Conservation (phyloP, 2,113 vertebrate genomes). For the Pseudolaguvia tuberculata region DNA sequence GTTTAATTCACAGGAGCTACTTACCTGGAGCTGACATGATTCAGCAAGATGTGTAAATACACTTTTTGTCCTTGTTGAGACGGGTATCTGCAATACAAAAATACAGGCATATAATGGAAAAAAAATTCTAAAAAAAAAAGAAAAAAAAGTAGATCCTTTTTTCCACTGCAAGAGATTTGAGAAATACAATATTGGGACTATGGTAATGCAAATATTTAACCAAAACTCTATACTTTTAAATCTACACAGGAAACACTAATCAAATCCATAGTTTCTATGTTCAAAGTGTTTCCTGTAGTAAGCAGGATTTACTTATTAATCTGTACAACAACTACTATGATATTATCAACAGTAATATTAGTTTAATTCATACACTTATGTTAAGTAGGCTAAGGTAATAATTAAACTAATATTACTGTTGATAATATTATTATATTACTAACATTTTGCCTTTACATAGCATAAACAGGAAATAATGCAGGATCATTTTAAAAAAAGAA, state of each 20-base stretch:
- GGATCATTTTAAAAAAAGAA: not conserved
- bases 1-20: not conserved
- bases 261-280: too few relatives aligned
- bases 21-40: slow-evolving; percentile 35
- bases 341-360: not conserved
- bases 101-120: not conserved
- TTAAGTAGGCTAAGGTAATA: not conserved
- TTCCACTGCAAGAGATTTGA: not conserved
- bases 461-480: not conserved
- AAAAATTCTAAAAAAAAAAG: too few relatives aligned
- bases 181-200: not conserved
- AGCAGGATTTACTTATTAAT: not conserved
- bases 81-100: not conserved
- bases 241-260: too few relatives aligned
- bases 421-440: not conserved
- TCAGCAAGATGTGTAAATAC: not conserved
- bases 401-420: too few relatives aligned
- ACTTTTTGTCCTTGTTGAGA: not conserved
- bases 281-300: not conserved
- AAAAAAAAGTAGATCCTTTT: too few relatives aligned
- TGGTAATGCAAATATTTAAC: too few relatives aligned
- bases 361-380: not conserved
- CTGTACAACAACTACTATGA: not conserved
- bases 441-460: not conserved
- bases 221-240: not conserved